Base-by-base conservation (phyloP, 2,113 vertebrate species). In the Poicephalus meyeri region DNA sequence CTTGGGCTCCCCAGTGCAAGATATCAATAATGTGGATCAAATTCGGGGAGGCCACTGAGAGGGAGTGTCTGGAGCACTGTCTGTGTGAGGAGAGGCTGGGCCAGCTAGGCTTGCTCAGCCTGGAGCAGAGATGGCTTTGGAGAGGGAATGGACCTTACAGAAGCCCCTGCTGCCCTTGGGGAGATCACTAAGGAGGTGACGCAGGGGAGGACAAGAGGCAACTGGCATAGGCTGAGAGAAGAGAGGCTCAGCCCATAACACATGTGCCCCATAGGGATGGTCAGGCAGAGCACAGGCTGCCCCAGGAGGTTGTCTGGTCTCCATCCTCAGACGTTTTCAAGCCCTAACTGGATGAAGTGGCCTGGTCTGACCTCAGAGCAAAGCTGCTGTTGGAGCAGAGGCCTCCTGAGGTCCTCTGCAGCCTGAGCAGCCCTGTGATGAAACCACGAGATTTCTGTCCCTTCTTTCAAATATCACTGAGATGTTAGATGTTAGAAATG, bases 191-290 rank as follows among this genome's bases (percentile, higher is more conserved):
- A 82, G 16, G 61, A 91, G 25, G 42, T 63, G 35, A 33, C 2
- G 4, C 19, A 70, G 25, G 13, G 20, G 4, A 23, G 23, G 15
- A 42, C 2, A 3, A 53, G 60, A 46, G 16, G 68, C n/a, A 66
- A 25, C 6, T 23, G 78, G 10, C 3, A 0, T 46, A n/a, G 58
- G 7, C 3, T 49, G 52, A 47, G 35, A 76, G n/a, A 80, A 39
- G 25, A 47, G 15, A 35, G 18, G 15, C 68, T 73, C 39, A 42
- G 18, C 11, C 33, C 50, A 31, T 12, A 55, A 49, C 47, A 17
- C 0, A 0, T 23, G 49, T n/a, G 7, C 6, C 2, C 28, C 21
- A 28, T 31, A 17, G 19, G 14, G 44, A 26, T 7, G 5, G 16
- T 13, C 12, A 29, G 39, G 29, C 35, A 9, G 29, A 47, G n/a